Base-by-base conservation (phyloP, 2,888 invertebrate species). In the Molanna angustata region DNA sequence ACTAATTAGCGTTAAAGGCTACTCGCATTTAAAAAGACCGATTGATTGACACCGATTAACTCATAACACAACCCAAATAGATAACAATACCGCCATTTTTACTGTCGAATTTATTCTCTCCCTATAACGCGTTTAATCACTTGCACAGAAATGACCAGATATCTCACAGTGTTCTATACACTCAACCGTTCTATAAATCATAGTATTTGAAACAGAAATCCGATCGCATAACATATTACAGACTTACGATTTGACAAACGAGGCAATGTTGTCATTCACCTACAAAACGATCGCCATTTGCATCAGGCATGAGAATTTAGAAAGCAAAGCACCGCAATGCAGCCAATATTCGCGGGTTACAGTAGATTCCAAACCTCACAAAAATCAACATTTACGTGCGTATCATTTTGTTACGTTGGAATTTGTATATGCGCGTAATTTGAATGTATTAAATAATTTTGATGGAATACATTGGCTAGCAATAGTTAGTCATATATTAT, bases 81-180 rank as follows among this genome's bases (percentile, higher is more conserved):
- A 73, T 74, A 75, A 73, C 73, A 75, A 74, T 73, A 75, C 76
- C 76, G 76, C 76, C 76, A 77, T 76, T 76, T 76, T 76, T 72
- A 72, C 69, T 65, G 49, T 46, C 55, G 45, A 49, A 35, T 19
- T 46, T 49, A 54, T 49, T 51, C 45, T 20, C 37, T 32, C 39
- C 33, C 46, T 39, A 35, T 41, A 49, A 55, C 52, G 54, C 56
- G 45, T 17, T 56, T 32, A 48, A 54, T 50, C 27, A 51, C 40
- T 44, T 39, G 39, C 9, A 35, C 14, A 14, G 17, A 40, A 31
- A 41, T 40, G 11, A 31, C 16, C 21, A 32, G 39, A 20, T 16
- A 39, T 37, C 16, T 6, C 31, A 20, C 14, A 43, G 37, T 20
- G 21, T 20, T 35, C 20, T 31, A 31, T 49, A 27, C 14, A 31